Conservation (phyloP, 2,113 vertebrate species). For the Abramis brama region DNA sequence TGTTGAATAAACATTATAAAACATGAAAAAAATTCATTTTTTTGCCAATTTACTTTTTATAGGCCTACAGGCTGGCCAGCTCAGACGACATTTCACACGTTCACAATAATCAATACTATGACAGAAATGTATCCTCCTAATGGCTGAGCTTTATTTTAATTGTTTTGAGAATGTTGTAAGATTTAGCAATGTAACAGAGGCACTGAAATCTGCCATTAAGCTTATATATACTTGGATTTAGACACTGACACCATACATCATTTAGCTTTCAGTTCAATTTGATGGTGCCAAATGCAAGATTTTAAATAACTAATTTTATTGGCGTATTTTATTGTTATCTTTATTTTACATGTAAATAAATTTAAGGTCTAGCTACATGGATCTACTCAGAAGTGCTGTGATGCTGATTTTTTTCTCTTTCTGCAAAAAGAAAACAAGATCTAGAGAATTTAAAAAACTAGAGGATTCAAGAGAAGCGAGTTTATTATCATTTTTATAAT, state of each 20-base stretch:
- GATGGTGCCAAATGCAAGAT: too few relatives aligned
- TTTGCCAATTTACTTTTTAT: not conserved
- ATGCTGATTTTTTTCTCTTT: too few relatives aligned
- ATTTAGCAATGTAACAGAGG: not conserved
- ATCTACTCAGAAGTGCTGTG: not conserved
- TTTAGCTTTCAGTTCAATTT: too few relatives aligned
- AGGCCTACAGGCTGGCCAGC: not conserved
- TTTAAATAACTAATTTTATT: too few relatives aligned
- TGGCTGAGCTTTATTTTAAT: not conserved
- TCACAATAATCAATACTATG: not conserved
- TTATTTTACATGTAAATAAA: too few relatives aligned
- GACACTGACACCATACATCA: too few relatives aligned
- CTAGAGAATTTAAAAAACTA: not conserved
- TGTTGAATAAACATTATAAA: not conserved
- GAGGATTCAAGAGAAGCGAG: not conserved
- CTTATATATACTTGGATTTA: too few relatives aligned
- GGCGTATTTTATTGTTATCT: too few relatives aligned
- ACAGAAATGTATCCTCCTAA: constrained; percentile 7
- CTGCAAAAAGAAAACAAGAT: too few relatives aligned
- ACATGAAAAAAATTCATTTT: not conserved
- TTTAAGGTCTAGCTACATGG: not conserved
- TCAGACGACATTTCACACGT: not conserved
- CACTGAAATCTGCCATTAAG: too few relatives aligned
- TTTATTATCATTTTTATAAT: not conserved
- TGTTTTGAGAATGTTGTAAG: not conserved